These are phyloP conservation scores for Alviniconcha marisindica DNA, from an alignment of 1,140 invertebrate species.

Conservation along the genomic window DNA sequence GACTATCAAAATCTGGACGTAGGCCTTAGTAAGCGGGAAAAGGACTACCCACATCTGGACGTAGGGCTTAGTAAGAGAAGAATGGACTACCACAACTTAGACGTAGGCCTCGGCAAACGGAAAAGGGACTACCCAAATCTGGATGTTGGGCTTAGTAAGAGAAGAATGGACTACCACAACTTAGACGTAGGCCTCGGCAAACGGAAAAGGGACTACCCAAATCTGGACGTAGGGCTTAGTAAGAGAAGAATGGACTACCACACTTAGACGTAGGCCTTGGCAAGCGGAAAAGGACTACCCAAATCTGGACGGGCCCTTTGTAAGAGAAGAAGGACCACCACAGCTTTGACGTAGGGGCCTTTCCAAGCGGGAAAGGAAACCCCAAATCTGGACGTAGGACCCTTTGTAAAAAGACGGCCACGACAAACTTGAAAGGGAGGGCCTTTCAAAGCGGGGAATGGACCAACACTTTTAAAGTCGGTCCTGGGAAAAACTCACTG, in stretches of 20 bases:
- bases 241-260: background rate
- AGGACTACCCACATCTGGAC: background rate
- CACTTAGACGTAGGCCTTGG: background rate
- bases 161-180: background rate
- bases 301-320: no score
- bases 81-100: background rate
- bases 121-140: background rate
- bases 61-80: background rate
- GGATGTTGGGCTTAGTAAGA: background rate
- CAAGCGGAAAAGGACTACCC: background rate
- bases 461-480: background rate
- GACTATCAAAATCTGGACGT: background rate
- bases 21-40: background rate
- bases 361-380: no score
- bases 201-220: background rate
- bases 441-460: background rate
- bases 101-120: background rate
- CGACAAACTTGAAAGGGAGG: no score
- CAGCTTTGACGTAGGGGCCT: no score
- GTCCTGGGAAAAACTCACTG: background rate
- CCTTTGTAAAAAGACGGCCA: no score
- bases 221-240: background rate
- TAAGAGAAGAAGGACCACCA: no score
- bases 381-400: no score
- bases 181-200: background rate